Evolutionary conservation across 2,113 vertebrate genomes (phyloP).

Genomic region (Hypocryptadius cinnamomeus): DNA sequence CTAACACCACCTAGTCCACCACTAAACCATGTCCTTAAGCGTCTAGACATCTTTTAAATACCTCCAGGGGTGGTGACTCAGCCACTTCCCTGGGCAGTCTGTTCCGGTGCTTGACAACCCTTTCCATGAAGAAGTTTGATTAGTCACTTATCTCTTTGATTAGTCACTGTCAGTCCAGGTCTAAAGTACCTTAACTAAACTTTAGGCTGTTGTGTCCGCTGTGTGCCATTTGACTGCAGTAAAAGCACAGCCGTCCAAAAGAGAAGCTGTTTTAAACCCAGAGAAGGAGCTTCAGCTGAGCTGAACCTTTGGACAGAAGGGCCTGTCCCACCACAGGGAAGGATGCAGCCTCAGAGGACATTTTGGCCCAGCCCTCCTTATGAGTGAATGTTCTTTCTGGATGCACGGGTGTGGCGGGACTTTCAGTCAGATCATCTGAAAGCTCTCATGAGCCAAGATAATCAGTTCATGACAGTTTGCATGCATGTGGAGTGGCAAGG

Average conservation of each 20-base stretch:
- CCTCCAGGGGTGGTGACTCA: not conserved
- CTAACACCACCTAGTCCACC: not conserved
- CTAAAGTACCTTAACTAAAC: not conserved
- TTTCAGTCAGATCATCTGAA: not conserved
- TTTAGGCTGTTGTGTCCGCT: not conserved
- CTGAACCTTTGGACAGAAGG: not conserved
- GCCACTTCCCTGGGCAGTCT: not conserved
- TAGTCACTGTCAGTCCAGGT: not conserved
- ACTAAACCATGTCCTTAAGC: not conserved
- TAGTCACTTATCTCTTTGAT: not conserved
- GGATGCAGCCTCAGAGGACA: rapidly evolving
- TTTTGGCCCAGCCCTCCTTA: not conserved
- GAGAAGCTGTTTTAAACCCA: not conserved
- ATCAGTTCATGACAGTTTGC: not conserved
- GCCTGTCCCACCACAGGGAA: not conserved
- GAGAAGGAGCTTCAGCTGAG: not conserved
- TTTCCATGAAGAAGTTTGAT: not conserved
- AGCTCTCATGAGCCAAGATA: not conserved
- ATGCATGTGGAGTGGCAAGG: not conserved
- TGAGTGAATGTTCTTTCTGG: not conserved
- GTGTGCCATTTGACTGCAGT: not conserved
- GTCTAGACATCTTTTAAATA: not conserved
- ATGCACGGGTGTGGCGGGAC: rapidly evolving
- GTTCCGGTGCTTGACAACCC: not conserved
- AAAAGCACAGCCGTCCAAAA: not conserved